phyloP scores from a whole-genome alignment of 37 sponge, comb jelly and placozoan species.

The Aplysina aerophoba region DNA sequence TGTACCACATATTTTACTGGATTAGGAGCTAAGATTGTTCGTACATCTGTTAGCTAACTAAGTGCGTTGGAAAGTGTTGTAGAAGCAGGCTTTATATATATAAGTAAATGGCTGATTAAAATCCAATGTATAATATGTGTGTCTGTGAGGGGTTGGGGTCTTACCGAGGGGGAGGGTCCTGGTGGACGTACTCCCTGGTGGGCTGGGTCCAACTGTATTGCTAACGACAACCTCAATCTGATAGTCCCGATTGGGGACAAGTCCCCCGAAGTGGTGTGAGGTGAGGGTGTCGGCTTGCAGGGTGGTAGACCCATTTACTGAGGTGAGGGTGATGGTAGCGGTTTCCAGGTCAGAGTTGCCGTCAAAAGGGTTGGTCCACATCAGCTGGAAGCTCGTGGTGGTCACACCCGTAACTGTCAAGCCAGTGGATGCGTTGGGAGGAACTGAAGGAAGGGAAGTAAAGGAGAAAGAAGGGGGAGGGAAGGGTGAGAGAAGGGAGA shows the following conservation, averaged over 20 bases:
- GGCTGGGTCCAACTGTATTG: conserved; percentile 26
- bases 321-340: neutral
- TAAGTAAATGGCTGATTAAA: too few species aligned
- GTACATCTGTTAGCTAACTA: too few species aligned
- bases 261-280: neutral
- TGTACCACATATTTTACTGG: too few species aligned
- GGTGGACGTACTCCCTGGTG: neutral
- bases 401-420: neutral
- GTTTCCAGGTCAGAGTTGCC: conserved; percentile 32
- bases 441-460: conserved; percentile 33
- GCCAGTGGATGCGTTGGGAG: conserved; percentile 34
- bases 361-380: conserved; percentile 20
- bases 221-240: conserved; percentile 13
- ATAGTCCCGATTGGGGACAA: conserved; percentile 7
- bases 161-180: conserved; percentile 37
- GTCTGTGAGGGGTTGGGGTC: neutral
- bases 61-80: too few species aligned
- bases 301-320: neutral
- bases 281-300: neutral
- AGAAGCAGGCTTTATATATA: too few species aligned
- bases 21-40: too few species aligned
- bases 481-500: too few species aligned
- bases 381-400: neutral
- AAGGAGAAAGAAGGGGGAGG: neutral
- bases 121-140: neutral